These are phyloP conservation scores for Mesocentrotus franciscanus DNA, from an alignment of 53 echinoderm and acorn worm species.

Conservation along the genomic window DNA sequence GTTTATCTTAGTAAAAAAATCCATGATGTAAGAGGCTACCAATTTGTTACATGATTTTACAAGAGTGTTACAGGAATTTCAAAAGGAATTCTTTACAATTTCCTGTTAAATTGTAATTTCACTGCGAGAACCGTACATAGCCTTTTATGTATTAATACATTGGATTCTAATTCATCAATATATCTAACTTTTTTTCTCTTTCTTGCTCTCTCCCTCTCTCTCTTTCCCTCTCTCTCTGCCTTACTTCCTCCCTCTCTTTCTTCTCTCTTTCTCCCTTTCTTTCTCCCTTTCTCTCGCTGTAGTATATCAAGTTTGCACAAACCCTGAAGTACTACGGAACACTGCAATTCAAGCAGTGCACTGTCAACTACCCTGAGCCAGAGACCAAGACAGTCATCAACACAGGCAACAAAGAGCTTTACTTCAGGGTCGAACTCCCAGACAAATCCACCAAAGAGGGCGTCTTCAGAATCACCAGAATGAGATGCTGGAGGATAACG, in stretches of 20 bases:
- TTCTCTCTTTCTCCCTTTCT: not conserved
- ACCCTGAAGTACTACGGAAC: slow-evolving; percentile 93
- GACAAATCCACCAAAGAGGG: slow-evolving; percentile 86
- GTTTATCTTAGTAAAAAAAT: not conserved
- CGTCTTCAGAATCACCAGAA: slow-evolving; percentile 89
- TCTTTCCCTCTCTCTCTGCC: not conserved
- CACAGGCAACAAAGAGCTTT: slow-evolving; percentile 90
- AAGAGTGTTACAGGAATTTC: no score
- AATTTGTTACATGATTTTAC: no score
- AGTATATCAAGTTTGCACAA: slow-evolving; percentile 92
- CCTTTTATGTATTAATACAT: not conserved
- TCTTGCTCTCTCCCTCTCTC: not conserved
- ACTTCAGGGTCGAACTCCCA: slow-evolving; percentile 78
- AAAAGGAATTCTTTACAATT: no score
- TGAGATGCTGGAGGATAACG: slow-evolving; percentile 98
- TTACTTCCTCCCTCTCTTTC: not conserved
- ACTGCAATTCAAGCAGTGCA: slow-evolving; percentile 88
- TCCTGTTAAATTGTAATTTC: not conserved
- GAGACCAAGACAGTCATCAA: slow-evolving; percentile 81
- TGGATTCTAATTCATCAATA: not conserved
- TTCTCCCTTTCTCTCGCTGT: not conserved
- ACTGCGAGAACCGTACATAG: not conserved
- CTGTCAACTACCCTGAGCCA: slow-evolving; percentile 83
- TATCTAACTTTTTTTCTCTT: no score
- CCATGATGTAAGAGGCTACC: no score